Evolutionary conservation across 2,797 vertebrate genomes (phyloP).

Genomic region (Ciconia nigra): DNA sequence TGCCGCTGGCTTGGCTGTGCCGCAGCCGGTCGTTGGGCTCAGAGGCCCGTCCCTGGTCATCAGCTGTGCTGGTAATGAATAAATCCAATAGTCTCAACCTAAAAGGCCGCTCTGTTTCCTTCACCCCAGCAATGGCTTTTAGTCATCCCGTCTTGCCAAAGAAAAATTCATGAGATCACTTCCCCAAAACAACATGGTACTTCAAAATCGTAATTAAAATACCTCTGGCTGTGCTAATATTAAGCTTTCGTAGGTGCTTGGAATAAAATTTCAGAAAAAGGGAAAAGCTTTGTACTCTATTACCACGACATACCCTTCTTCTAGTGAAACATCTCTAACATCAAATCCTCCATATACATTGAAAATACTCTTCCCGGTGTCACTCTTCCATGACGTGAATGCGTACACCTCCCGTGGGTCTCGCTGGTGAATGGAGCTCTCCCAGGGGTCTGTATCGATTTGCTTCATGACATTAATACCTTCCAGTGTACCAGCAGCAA

Average conservation of each 20-base stretch:
- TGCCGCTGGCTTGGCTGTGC: not conserved
- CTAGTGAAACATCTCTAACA: not conserved
- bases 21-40: not conserved
- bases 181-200: not conserved
- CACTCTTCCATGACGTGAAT: not conserved
- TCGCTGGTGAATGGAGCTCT: slow-evolving; percentile 28
- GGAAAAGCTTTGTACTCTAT: not conserved
- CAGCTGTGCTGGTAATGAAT: not conserved
- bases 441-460: slow-evolving; percentile 29
- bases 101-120: not conserved
- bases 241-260: not conserved
- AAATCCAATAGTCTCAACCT: not conserved
- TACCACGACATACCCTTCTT: not conserved
- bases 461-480: slow-evolving; percentile 63
- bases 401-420: not conserved
- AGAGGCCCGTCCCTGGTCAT: not conserved
- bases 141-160: not conserved
- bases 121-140: not conserved
- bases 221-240: not conserved
- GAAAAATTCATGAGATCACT: not conserved
- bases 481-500: slow-evolving; percentile 17
- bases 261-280: not conserved
- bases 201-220: not conserved
- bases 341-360: not conserved
- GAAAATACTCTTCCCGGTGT: not conserved